Percentiles rank a stretch among this genome's conserved stretches.
Conservation (phyloP, 1,140 invertebrate genomes). For the Ostrea edulis region DNA sequence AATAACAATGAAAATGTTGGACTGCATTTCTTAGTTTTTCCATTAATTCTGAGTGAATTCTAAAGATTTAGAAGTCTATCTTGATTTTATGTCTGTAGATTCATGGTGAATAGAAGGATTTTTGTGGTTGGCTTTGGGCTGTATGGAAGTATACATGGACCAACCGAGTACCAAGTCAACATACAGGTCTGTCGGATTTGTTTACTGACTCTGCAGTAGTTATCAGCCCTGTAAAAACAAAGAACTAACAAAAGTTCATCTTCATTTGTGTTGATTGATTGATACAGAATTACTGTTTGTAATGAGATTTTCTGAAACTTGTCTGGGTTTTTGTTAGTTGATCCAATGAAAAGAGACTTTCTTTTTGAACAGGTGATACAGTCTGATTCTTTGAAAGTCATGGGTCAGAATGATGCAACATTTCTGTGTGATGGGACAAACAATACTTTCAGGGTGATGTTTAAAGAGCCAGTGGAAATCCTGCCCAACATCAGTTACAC, state of each 20-base stretch:
- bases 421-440: slow-evolving; percentile 91
- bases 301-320: too few relatives aligned
- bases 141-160: slow-evolving; percentile 91
- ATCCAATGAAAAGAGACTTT: slow-evolving; percentile 28
- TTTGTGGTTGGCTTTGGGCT: slow-evolving; percentile 93
- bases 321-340: too few relatives aligned
- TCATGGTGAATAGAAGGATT: slow-evolving; percentile 90
- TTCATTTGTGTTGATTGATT: too few relatives aligned
- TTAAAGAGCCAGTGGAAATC: slow-evolving; percentile 93
- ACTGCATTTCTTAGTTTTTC: too few relatives aligned
- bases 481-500: slow-evolving; percentile 90
- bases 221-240: too few relatives aligned
- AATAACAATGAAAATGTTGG: too few relatives aligned
- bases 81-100: slow-evolving; percentile 81
- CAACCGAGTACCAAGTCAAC: slow-evolving; percentile 89
- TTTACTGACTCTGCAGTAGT: background rate
- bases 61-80: background rate
- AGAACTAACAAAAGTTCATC: too few relatives aligned
- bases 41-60: too few relatives aligned
- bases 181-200: slow-evolving; percentile 80
- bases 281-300: too few relatives aligned
- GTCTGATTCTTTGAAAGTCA: slow-evolving; percentile 87
- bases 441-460: slow-evolving; percentile 92
- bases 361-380: slow-evolving; percentile 84
- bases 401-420: slow-evolving; percentile 88